These are phyloP conservation scores for Dicycla oo DNA, from an alignment of 2,888 invertebrate species.

Conservation along the genomic window DNA sequence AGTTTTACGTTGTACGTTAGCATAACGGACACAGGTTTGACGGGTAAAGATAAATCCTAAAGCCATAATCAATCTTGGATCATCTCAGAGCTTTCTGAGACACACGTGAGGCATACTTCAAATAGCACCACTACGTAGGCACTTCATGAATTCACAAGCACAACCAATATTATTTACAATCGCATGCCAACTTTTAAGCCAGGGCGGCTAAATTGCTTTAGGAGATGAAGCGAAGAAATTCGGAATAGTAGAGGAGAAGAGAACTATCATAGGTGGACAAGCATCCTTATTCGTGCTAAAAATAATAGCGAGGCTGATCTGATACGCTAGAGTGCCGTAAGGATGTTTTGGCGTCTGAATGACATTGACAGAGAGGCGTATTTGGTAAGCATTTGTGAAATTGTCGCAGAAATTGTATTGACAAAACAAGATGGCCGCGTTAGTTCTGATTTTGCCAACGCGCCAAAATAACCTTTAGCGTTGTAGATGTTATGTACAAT, in stretches of 20 bases:
- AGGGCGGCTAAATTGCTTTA: neutral
- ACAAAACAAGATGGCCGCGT: too few relatives aligned
- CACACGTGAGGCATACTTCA: slow-evolving; percentile 24
- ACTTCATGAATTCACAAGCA: slow-evolving; percentile 43
- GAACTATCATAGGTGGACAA: neutral
- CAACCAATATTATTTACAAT: slow-evolving; percentile 32
- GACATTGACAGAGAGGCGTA: too few relatives aligned
- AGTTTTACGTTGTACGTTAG: too few relatives aligned
- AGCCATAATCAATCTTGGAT: neutral
- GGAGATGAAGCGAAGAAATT: neutral
- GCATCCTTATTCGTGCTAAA: neutral
- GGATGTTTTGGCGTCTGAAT: too few relatives aligned
- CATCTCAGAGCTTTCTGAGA: neutral
- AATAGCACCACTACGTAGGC: slow-evolving; percentile 41
- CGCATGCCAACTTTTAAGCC: slow-evolving; percentile 43
- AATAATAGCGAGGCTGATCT: too few relatives aligned
- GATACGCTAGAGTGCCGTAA: too few relatives aligned
- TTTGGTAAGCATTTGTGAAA: too few relatives aligned
- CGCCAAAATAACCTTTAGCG: too few relatives aligned
- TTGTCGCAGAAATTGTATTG: too few relatives aligned
- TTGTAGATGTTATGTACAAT: too few relatives aligned
- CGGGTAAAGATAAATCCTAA: neutral
- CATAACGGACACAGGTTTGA: too few relatives aligned
- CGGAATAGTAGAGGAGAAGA: neutral
- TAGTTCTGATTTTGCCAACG: too few relatives aligned